Evolutionary conservation across 2,797 vertebrate genomes (phyloP), one percentile per base, ranked within the genome.

Genomic region (Aselliscus stoliczkanus): DNA sequence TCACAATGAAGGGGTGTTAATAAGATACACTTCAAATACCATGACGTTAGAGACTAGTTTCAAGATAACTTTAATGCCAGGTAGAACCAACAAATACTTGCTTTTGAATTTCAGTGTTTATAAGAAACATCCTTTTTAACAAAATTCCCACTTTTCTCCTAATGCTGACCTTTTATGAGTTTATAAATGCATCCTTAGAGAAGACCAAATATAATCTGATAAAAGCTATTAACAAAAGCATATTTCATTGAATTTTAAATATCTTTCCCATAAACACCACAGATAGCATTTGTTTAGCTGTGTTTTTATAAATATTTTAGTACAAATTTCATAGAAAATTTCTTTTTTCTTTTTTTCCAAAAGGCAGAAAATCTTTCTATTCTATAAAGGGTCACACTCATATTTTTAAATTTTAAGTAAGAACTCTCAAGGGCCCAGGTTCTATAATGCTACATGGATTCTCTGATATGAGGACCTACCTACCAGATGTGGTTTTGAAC

Each of bases 281-380:
- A 87, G 3, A 39, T 4, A 94, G 47, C 65, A 87, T 60, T 97
- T 96, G 34, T 88, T 95, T 34, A 93, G 29, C 4, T 83, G 69
- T 77, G 21, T 64, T 84, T 97, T 97, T 76, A 60, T 54, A 95
- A 96, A 95, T 27, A 95, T 91, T 42, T 94, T 91, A 50, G 94
- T 69, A 52, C 7, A 92, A 60, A 90, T 96, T 97, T 96, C 90
- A 95, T 10, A 88, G 93, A 94, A 58, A 67, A 81, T 27, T 52
- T 77, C 9, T 39, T 73, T 93, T 93, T 80, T 76, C 21, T 83
- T 60, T 90, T 91, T 96, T 15, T 12, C 11, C 85, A 4, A 7
- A 0, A 14, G 29, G 12, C 65, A 93, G n/a, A 70, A 80, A 73
- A 64, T 64, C 50, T 77, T 88, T 91, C 64, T 90, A 29, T 95